Base-by-base conservation (phyloP, 2,888 invertebrate genomes). In the Cerceris rybyensis region DNA sequence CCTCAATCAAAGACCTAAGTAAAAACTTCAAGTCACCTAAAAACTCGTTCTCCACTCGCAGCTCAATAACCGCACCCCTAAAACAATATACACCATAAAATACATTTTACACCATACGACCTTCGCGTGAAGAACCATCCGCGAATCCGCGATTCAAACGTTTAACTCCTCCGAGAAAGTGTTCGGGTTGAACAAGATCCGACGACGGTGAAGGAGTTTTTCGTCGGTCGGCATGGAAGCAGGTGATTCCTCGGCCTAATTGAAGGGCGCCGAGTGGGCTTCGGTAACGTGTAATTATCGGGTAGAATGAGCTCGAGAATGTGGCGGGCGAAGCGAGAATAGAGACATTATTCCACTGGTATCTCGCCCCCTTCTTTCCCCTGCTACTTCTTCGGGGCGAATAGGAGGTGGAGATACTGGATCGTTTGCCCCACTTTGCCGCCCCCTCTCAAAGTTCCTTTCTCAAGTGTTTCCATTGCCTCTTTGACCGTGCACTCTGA, bases 241-340 rank as follows among this genome's bases (percentile, higher is more conserved):
- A 90, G 90, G 88, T 90, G 90, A 88, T 90, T 88, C 87, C 85
- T 76, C 82, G 86, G 84, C 83, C 87, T 91, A 90, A 91, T 91
- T 90, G 90, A 90, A 90, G 90, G 90, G 87, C 86, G 86, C 88
- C 87, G 86, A 86, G 86, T 87, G 79, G 75, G 87, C 88, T 87
- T 86, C 88, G 87, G 89, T 89, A 90, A 90, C 88, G 86, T 91
- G 88, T 91, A 90, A 91, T 91, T 91, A 91, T 90, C 88, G 87
- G 88, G 86, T 88, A 89, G 88, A 90, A 89, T 87, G 88, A 88
- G 90, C 84, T 84, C 82, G 88, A 87, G 89, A 91, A 89, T 89
- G 88, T 88, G 86, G 84, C 89, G 86, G 87, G 83, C 83, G 81
- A 81, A 88, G 88, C 87, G 89, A 89, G 88, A 91, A 91, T 91